phyloP scores from a whole-genome alignment of 92 coral and sea anemone species.

The Epizoanthus ramosus region DNA sequence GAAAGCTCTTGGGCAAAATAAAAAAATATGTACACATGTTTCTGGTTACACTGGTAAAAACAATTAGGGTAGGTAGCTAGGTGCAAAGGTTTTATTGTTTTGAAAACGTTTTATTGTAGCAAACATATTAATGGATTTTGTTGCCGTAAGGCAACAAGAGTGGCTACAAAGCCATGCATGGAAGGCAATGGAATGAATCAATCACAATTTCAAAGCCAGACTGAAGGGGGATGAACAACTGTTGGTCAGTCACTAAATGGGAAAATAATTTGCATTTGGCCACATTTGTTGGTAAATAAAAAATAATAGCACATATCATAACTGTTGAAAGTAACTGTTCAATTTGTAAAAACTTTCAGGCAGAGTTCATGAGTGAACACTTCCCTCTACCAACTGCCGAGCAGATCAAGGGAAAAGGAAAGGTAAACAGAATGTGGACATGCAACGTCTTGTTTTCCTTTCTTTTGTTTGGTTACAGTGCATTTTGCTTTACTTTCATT shows the following conservation, averaged over 20 bases:
- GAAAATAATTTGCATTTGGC: background rate
- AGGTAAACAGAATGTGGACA: constrained; percentile 3
- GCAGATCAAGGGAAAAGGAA: constrained; percentile 28
- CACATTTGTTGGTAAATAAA: no score
- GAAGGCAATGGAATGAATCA: no score
- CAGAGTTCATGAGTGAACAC: constrained; percentile 70
- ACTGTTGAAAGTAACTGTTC: background rate
- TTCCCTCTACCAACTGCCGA: constrained; percentile 67
- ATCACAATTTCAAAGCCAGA: no score
- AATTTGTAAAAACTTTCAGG: constrained; percentile 34
- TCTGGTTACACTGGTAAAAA: no score
- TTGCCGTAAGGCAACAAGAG: no score
- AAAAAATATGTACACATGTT: no score
- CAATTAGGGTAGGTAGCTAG: no score
- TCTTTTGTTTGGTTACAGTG: background rate
- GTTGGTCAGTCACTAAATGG: background rate
- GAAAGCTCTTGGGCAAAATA: background rate
- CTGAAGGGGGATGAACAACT: background rate
- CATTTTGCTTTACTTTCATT: background rate
- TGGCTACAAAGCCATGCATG: no score
- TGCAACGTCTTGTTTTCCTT: no score
- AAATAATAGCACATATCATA: background rate
- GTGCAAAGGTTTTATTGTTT: no score
- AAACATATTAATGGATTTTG: no score
- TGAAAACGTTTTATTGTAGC: no score